A percentile compares a stretch with the other conserved stretches of the same genome.
phyloP scores from a whole-genome alignment of 2,888 invertebrate species.

The Baccha elongata region DNA sequence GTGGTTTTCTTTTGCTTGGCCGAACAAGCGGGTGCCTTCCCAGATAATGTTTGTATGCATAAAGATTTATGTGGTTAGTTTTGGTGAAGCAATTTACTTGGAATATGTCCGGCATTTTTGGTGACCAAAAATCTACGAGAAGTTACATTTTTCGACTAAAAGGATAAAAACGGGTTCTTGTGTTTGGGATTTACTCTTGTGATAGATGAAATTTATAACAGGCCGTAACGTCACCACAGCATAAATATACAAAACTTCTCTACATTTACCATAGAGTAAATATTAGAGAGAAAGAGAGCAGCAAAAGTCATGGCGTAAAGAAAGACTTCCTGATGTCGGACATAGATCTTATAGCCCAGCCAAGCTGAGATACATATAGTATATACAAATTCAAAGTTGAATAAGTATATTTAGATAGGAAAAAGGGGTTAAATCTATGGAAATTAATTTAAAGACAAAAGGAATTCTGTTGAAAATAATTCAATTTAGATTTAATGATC shows the following conservation, averaged over 20 bases:
- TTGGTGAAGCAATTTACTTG: conserved; percentile 73
- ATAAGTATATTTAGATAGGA: conserved; percentile 23
- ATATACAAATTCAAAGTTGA: background rate
- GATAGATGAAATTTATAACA: conserved; percentile 70
- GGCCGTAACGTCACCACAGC: conserved; percentile 53
- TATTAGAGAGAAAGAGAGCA: background rate
- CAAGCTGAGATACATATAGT: background rate
- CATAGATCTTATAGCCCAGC: conserved; percentile 47
- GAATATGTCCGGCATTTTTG: conserved; percentile 74
- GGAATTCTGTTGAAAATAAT: conserved; percentile 70
- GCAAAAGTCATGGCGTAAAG: conserved; percentile 47
- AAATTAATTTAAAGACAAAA: conserved; percentile 60
- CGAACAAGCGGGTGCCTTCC: conserved; percentile 57
- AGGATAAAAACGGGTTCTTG: conserved; percentile 1
- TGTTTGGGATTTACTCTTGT: conserved; percentile 53
- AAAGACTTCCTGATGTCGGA: conserved; percentile 12
- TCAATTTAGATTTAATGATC: conserved; percentile 67
- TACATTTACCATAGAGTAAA: background rate
- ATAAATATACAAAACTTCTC: background rate
- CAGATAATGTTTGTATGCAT: conserved; percentile 72
- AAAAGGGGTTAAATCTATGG: conserved; percentile 32
- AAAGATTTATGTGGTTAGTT: conserved; percentile 74
- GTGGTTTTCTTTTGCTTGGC: conserved; percentile 67
- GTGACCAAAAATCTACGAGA: conserved; percentile 68
- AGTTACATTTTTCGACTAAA: conserved; percentile 46